Percentiles rank a stretch among this genome's conserved stretches.
These are phyloP conservation scores for Megalurothrips usitatus DNA, from an alignment of 2,888 invertebrate species.

Conservation along the genomic window DNA sequence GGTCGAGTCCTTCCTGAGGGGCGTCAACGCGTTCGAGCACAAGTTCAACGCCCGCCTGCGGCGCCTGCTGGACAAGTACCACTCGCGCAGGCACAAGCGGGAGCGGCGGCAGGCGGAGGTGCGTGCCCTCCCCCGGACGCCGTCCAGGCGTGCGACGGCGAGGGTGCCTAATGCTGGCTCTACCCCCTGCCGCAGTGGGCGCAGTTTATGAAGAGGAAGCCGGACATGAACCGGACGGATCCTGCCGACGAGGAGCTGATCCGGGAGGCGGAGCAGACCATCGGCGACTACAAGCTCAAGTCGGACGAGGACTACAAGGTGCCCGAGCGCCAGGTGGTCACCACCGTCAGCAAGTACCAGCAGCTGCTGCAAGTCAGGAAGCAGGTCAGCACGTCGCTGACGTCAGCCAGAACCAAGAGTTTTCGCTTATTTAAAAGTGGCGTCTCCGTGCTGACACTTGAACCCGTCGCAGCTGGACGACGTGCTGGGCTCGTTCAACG, in stretches of 20 bases:
- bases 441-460: not conserved
- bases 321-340: not conserved
- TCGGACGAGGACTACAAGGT: slow-evolving; percentile 15
- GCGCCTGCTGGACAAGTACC: slow-evolving; percentile 16
- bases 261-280: not conserved
- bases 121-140: not conserved
- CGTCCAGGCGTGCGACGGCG: not conserved
- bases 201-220: not conserved
- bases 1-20: slow-evolving; percentile 11
- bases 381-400: not conserved
- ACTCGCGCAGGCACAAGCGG: slow-evolving; percentile 6
- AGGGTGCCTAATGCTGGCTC: not conserved
- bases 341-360: not conserved
- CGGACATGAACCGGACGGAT: not conserved
- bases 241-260: slow-evolving; percentile 9
- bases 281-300: slow-evolving; percentile 24
- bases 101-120: not conserved
- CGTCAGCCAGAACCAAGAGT: too few species aligned
- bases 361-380: not conserved
- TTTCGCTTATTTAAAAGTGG: too few species aligned
- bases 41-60: slow-evolving; percentile 20
- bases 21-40: slow-evolving; percentile 8
- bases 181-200: not conserved
- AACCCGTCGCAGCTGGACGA: not conserved
- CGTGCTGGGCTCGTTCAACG: slow-evolving; percentile 12